Percentiles rank a stretch among this genome's conserved stretches.
phyloP scores from a whole-genome alignment of 2,113 vertebrate genomes.

The Mesembrinibis cayennensis region DNA sequence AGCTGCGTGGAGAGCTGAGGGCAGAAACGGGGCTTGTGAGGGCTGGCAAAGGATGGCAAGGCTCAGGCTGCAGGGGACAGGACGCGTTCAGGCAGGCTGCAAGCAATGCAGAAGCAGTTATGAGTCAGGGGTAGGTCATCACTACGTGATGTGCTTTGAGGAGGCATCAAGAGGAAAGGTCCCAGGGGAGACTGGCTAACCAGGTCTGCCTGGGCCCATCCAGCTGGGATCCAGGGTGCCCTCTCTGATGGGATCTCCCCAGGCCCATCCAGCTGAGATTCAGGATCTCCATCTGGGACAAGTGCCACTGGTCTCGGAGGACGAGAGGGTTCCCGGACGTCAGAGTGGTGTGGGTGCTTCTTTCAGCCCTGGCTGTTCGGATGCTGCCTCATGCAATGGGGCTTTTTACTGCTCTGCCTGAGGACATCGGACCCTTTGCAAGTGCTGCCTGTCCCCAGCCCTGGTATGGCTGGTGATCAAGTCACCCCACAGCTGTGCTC shows the following conservation, averaged over 20 bases:
- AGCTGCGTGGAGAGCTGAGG: not conserved
- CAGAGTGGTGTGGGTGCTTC: not conserved
- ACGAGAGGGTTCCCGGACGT: not conserved
- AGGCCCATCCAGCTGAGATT: not conserved
- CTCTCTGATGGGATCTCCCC: not conserved
- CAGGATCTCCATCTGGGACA: not conserved
- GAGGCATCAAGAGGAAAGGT: not conserved
- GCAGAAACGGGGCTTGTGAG: not conserved
- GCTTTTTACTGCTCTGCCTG: not conserved
- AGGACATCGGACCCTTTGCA: not conserved
- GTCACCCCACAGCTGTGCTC: not conserved
- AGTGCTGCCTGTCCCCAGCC: rapidly evolving
- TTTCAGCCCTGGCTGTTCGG: not conserved
- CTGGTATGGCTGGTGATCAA: not conserved
- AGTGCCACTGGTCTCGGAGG: not conserved
- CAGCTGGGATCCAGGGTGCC: not conserved
- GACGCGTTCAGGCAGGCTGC: not conserved
- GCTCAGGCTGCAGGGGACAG: not conserved
- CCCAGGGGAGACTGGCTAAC: not conserved
- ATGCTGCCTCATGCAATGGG: not conserved
- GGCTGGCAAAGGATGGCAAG: not conserved
- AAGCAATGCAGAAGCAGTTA: not conserved
- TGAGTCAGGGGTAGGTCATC: not conserved
- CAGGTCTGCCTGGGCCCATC: not conserved
- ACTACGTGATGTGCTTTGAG: not conserved